Conservation (phyloP, 92 coral and sea anemone genomes). For the Porites cylindrica region DNA sequence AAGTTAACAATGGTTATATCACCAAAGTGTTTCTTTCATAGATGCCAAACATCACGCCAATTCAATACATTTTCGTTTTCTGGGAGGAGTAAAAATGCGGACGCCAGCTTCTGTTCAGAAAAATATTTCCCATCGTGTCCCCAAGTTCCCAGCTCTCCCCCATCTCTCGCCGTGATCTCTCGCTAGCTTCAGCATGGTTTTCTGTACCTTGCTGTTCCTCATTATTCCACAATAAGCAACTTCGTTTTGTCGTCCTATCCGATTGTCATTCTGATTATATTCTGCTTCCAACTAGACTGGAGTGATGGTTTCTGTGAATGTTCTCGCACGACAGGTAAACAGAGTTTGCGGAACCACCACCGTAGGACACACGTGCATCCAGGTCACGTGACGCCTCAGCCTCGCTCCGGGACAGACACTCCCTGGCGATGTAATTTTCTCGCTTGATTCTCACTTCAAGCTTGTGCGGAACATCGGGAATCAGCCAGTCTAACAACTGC, state of each 20-base stretch:
- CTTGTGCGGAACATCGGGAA: constrained; percentile 94
- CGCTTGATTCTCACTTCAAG: constrained; percentile 90
- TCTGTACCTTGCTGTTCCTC: too few relatives aligned
- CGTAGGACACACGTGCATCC: constrained; percentile 31
- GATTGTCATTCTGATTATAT: background rate
- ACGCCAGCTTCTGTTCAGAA: too few relatives aligned
- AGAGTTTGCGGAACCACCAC: constrained; percentile 56
- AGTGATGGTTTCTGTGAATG: constrained; percentile 39
- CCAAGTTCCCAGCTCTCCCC: too few relatives aligned
- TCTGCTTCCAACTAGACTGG: constrained; percentile 17
- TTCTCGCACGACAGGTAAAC: constrained; percentile 79
- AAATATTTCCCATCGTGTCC: too few relatives aligned
- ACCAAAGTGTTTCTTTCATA: too few relatives aligned
- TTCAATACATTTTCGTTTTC: too few relatives aligned
- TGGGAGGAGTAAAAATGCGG: too few relatives aligned
- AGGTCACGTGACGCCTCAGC: constrained; percentile 73
- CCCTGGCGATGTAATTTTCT: constrained; percentile 90
- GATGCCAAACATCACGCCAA: too few relatives aligned
- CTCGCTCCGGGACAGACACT: constrained; percentile 82
- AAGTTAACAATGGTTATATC: too few relatives aligned
- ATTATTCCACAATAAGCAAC: background rate
- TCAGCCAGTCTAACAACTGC: constrained; percentile 85
- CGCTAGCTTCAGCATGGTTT: background rate
- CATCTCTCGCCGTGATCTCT: too few relatives aligned
- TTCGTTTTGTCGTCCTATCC: background rate